Evolutionary conservation across 1,140 invertebrate species (phyloP).

Genomic region (Lerema accius): DNA sequence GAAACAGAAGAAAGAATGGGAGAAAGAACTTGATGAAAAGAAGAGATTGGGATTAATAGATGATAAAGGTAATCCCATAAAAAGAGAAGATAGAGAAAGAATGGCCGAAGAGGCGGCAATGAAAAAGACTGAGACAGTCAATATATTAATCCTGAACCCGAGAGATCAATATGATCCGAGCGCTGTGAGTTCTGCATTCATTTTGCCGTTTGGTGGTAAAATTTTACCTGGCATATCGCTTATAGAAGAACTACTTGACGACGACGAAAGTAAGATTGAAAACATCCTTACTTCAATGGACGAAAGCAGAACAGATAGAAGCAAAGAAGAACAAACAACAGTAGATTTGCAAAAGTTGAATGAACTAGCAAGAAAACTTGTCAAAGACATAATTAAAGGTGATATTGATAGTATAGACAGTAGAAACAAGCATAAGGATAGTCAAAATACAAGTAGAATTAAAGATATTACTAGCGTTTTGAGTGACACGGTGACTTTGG

Average conservation of each 20-base stretch:
- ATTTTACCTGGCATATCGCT: slow-evolving; percentile 3
- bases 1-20: slow-evolving; percentile 44
- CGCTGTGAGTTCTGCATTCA: slow-evolving; percentile 7
- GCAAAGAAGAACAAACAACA: background rate
- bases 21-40: slow-evolving; percentile 21
- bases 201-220: slow-evolving; percentile 15
- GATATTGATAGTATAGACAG: no score
- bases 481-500: no score
- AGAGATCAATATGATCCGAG: background rate
- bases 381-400: no score
- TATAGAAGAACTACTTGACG: slow-evolving; percentile 16
- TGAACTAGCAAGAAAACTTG: slow-evolving; percentile 22
- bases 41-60: background rate
- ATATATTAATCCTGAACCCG: slow-evolving; percentile 17
- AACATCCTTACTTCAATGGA: background rate
- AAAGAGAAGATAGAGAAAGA: slow-evolving; percentile 1
- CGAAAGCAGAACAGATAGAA: background rate
- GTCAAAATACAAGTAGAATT: no score
- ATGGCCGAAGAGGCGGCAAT: no score
- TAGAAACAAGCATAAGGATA: no score
- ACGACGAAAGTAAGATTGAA: background rate
- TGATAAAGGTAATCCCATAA: slow-evolving; percentile 5
- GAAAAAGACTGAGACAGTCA: slow-evolving; percentile 25
- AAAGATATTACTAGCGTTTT: no score
- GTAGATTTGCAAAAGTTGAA: slow-evolving; percentile 8